Percentiles rank a stretch among this genome's conserved stretches.
phyloP scores from a whole-genome alignment of 1,140 invertebrate species.

The Pseudomyrmex flavicornis region DNA sequence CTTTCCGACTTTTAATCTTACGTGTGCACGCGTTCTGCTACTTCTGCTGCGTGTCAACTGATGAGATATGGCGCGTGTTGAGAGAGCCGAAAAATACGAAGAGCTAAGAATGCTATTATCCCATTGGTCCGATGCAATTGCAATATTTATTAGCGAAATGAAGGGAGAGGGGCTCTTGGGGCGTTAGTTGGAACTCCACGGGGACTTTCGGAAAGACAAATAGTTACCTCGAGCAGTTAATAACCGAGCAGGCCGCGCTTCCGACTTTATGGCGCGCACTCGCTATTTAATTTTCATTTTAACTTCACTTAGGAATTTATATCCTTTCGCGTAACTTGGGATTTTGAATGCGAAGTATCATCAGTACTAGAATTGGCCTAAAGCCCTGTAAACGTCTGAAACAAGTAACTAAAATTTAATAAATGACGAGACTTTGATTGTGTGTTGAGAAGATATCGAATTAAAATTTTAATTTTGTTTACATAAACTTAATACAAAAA shows the following conservation, averaged over 20 bases:
- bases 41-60: conserved; percentile 51
- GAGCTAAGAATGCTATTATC: conserved; percentile 66
- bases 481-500: not conserved
- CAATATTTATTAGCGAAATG: conserved; percentile 73
- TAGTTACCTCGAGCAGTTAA: conserved; percentile 59
- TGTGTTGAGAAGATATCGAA: not conserved
- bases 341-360: conserved; percentile 18
- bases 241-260: conserved; percentile 31
- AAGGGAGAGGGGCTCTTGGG: not conserved
- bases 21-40: not conserved
- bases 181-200: conserved; percentile 42
- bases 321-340: conserved; percentile 32
- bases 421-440: not conserved
- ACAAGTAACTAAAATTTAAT: conserved; percentile 20
- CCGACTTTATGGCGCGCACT: conserved; percentile 47
- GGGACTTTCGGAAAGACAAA: conserved; percentile 67
- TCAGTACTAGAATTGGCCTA: not conserved
- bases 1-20: conserved; percentile 64
- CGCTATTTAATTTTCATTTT: conserved; percentile 60
- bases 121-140: conserved; percentile 68
- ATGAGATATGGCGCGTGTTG: conserved; percentile 66
- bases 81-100: conserved; percentile 49
- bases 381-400: conserved; percentile 7
- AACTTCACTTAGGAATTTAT: conserved; percentile 56
- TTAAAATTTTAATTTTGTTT: not conserved